Evolutionary conservation across 2,113 vertebrate genomes (phyloP), one percentile per base, ranked within the genome.

Genomic region (Eubucco bourcierii): DNA sequence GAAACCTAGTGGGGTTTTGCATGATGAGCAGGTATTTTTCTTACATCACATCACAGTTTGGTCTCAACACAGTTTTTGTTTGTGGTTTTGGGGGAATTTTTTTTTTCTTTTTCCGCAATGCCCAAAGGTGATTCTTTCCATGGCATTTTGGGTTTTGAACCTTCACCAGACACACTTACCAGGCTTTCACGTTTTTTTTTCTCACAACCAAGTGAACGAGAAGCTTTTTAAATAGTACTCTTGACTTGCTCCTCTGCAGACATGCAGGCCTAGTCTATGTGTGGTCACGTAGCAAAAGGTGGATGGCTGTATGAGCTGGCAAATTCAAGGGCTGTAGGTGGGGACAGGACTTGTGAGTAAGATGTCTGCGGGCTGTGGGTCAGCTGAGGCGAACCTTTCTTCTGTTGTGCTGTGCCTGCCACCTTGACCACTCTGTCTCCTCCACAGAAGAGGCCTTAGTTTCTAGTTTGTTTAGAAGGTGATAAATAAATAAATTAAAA

Each of bases 221-320:
- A 4, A 58, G 64, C 52, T 88, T 82, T 68, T 50, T 6, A 68
- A 65, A 37, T 17, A 31, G 37, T 3, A 1, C 34, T 59, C 65
- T 58, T 4, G 16, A 27, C 27, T 39, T 78, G 46, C 61, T 31
- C 17, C 61, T 29, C 66, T 50, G 34, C 13, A 18, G 46, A 13
- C 15, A 3, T 0, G 2, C 24, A 15, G 61, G 27, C 47, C 33
- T 21, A 31, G 17, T 34, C 17, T 17, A 1, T 0, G 15, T 0
- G 3, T 5, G 15, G 27, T 56, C 39, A 25, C 0, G 4, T 24
- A 15, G 10, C 21, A 13, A 28, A 33, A 78, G 59, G 27, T 0
- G 2, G 5, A 34, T 58, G 61, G 20, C 50, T 4, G 18, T 5
- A 16, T 1, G 10, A 27, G 74, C 55, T 58, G 61, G 11, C 2